A percentile compares a stretch with the other conserved stretches of the same genome.
Evolutionary conservation across 2,888 invertebrate species (phyloP).

Genomic region (Drosophila ezoana): DNA sequence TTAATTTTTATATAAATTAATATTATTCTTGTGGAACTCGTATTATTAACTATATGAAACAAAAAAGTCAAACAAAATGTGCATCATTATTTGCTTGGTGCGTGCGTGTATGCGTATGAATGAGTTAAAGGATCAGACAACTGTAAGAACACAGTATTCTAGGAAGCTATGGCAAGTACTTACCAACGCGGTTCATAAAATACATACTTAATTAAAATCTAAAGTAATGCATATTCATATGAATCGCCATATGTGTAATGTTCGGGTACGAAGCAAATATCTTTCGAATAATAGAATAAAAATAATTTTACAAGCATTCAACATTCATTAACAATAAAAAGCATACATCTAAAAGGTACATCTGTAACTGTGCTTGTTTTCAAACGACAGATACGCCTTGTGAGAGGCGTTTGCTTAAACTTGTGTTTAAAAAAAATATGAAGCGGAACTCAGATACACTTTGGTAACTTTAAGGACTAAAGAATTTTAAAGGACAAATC

Average conservation of each 20-base stretch:
- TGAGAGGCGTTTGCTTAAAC: no score
- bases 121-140: slow-evolving; percentile 21
- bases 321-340: no score
- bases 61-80: slow-evolving; percentile 13
- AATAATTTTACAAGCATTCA: no score
- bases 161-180: slow-evolving; percentile 30
- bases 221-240: not conserved
- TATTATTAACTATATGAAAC: slow-evolving; percentile 51
- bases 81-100: slow-evolving; percentile 41
- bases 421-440: no score
- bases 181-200: not conserved
- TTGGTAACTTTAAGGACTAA: no score
- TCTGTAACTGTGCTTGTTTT: no score
- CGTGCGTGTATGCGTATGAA: slow-evolving; percentile 35
- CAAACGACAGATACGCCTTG: no score
- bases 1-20: slow-evolving; percentile 51
- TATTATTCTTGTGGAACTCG: slow-evolving; percentile 51
- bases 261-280: no score
- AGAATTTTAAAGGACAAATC: no score
- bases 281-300: no score
- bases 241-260: not conserved
- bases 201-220: not conserved
- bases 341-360: no score
- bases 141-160: slow-evolving; percentile 8
- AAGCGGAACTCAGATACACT: no score